Conservation (phyloP, 2,113 vertebrate species). For the Elanoides forficatus region DNA sequence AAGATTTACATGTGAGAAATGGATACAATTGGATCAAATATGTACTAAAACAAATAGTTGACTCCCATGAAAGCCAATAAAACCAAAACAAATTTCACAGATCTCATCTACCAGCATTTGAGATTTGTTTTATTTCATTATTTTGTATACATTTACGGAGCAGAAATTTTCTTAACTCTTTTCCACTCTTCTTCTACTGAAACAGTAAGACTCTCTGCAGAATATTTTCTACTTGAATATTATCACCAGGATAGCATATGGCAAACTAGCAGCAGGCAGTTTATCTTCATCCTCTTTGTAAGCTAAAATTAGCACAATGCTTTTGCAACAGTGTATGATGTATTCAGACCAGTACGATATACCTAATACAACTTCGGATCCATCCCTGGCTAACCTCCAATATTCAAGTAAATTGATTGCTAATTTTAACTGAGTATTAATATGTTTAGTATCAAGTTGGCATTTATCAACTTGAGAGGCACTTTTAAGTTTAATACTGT, state of each 20-base stretch:
- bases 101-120: conserved; percentile 75
- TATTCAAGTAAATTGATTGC: conserved; percentile 53
- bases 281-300: conserved; percentile 99
- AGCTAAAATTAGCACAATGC: conserved; percentile 97
- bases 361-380: conserved; percentile 69
- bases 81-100: conserved; percentile 76
- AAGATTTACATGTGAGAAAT: conserved; percentile 84
- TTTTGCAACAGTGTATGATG: conserved; percentile 81
- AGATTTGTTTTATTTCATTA: conserved; percentile 76
- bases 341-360: conserved; percentile 77
- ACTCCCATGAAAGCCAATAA: conserved; percentile 79
- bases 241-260: conserved; percentile 92
- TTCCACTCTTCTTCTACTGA: conserved; percentile 61
- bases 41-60: conserved; percentile 80
- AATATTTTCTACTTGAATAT: conserved; percentile 88
- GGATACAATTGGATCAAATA: conserved; percentile 82
- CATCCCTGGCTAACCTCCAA: conserved; percentile 58
- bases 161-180: conserved; percentile 73
- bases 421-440: conserved; percentile 56
- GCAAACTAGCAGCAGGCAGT: conserved; percentile 90
- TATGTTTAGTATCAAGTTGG: background rate
- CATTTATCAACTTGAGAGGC: conserved; percentile 22
- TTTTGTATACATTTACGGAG: conserved; percentile 70
- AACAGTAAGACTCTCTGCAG: conserved; percentile 76
- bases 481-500: conserved; percentile 32